phyloP scores from a whole-genome alignment of 2,888 invertebrate genomes.

The Euplexia lucipara region DNA sequence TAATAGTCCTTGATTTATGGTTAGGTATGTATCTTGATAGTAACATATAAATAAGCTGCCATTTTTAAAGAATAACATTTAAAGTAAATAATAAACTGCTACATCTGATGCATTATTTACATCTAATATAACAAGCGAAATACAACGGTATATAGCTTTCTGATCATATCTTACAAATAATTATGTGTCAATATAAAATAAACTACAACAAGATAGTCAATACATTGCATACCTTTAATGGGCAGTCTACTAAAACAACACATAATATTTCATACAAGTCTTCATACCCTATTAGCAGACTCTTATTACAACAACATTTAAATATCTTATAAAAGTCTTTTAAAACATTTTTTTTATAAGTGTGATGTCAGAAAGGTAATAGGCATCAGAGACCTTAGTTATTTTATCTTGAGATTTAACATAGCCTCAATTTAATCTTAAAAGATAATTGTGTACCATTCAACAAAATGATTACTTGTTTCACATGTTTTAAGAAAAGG shows the following conservation, averaged over 20 bases:
- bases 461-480: neutral
- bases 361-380: neutral
- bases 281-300: neutral
- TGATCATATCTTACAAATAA: neutral
- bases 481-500: slow-evolving; percentile 24
- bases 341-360: too few relatives aligned
- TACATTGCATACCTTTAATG: neutral
- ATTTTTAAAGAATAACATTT: neutral
- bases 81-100: neutral
- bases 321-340: too few relatives aligned
- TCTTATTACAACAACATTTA: too few relatives aligned
- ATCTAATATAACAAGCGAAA: slow-evolving; percentile 17
- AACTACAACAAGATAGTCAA: slow-evolving; percentile 1
- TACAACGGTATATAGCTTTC: neutral
- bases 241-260: too few relatives aligned
- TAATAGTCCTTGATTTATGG: slow-evolving; percentile 4
- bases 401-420: slow-evolving; percentile 17
- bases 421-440: slow-evolving; percentile 31
- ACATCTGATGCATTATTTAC: slow-evolving; percentile 24
- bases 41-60: slow-evolving; percentile 23
- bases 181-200: slow-evolving; percentile 6
- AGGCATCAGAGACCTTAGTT: neutral
- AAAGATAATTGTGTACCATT: slow-evolving; percentile 2
- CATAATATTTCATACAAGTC: too few relatives aligned
- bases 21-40: neutral